Conservation (phyloP, 2,888 invertebrate species). For the Pecten maximus region DNA sequence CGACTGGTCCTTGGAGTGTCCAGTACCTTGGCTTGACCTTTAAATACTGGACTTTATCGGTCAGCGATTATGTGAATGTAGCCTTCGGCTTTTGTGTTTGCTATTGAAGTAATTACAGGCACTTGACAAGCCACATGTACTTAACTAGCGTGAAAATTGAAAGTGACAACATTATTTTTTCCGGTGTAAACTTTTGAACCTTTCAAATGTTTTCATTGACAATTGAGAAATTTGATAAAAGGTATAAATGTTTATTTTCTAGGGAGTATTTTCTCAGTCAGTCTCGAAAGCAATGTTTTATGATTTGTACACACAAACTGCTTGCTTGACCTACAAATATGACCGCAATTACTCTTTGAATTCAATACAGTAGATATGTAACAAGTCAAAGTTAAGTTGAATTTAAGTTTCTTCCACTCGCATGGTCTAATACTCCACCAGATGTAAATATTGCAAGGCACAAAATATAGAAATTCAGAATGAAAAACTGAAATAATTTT, state of each 20-base stretch:
- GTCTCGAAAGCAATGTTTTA: background rate
- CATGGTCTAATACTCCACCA: too few species aligned
- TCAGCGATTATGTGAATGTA: background rate
- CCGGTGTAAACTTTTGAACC: slow-evolving; percentile 14
- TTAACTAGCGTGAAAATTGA: background rate
- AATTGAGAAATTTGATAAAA: background rate
- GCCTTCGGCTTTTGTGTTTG: background rate
- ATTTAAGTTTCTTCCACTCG: too few species aligned
- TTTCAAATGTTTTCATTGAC: background rate
- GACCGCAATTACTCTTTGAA: too few species aligned
- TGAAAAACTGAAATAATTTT: background rate
- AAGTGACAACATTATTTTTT: slow-evolving; percentile 27
- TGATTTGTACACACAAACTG: background rate
- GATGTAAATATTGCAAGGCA: too few species aligned
- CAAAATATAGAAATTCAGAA: background rate
- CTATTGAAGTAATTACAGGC: background rate
- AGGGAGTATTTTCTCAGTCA: background rate
- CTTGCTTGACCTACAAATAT: background rate
- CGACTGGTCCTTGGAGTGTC: background rate
- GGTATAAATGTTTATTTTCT: background rate
- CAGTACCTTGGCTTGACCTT: background rate
- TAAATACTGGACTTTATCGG: background rate
- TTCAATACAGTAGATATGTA: too few species aligned
- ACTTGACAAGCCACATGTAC: slow-evolving; percentile 9
- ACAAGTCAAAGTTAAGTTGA: too few species aligned